phyloP scores from a whole-genome alignment of 2,113 vertebrate species.

The Mus spicilegus region DNA sequence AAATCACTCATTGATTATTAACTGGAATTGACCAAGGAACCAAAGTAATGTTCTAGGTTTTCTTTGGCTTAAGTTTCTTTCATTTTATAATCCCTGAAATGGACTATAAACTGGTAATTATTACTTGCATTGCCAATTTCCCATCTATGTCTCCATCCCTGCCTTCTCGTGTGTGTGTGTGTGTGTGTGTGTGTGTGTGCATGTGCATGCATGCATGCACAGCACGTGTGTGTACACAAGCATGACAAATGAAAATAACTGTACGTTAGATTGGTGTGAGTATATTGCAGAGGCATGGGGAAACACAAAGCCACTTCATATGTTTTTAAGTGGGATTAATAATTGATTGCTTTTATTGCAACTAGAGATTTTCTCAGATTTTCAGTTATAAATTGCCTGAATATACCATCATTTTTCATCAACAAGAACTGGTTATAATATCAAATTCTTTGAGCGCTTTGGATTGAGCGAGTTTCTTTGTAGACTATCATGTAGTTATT shows the following conservation, averaged over 20 bases:
- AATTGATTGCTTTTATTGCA: slow-evolving; percentile 52
- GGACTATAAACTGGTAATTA: not conserved
- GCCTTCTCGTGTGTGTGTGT: not conserved
- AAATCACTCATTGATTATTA: not conserved
- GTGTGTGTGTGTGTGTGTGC: not conserved
- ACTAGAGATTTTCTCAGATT: slow-evolving; percentile 28
- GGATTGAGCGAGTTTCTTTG: slow-evolving; percentile 45
- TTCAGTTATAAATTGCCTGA: slow-evolving; percentile 57
- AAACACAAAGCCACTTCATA: slow-evolving; percentile 27
- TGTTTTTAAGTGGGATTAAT: slow-evolving; percentile 40
- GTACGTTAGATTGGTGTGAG: not conserved
- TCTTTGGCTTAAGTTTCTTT: not conserved
- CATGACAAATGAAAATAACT: not conserved
- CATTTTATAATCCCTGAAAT: not conserved
- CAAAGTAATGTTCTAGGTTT: not conserved
- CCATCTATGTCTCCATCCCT: not conserved
- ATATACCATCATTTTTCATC: not conserved
- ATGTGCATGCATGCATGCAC: not conserved
- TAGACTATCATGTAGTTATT: slow-evolving; percentile 6
- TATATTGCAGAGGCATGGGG: not conserved
- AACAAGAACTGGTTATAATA: slow-evolving; percentile 11
- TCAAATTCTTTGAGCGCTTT: slow-evolving; percentile 3
- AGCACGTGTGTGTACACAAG: not conserved
- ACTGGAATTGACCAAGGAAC: not conserved
- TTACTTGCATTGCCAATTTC: not conserved